Percentiles rank a stretch among this genome's conserved stretches.
Evolutionary conservation across 2,797 vertebrate genomes (phyloP).

Genomic region (Streptopelia turtur): DNA sequence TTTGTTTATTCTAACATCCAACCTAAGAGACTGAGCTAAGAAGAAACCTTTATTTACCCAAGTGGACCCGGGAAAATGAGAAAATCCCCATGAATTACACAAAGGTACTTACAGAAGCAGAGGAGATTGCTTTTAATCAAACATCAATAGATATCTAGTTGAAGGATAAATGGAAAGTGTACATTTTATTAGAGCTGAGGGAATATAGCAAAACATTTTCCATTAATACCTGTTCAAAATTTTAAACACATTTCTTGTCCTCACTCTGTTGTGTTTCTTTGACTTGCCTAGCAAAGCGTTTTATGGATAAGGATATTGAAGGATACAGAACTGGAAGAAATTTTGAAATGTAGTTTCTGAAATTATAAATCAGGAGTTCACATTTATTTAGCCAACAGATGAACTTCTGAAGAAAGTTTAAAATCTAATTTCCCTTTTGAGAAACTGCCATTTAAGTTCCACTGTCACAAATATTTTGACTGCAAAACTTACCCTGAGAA

Average conservation of each 20-base stretch:
- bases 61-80: slow-evolving; percentile 62
- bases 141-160: slow-evolving; percentile 58
- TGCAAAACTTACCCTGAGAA: neutral
- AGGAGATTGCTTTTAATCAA: slow-evolving; percentile 61
- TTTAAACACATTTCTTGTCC: slow-evolving; percentile 34
- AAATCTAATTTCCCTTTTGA: neutral
- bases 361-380: neutral
- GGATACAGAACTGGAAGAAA: neutral
- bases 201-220: slow-evolving; percentile 49
- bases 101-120: slow-evolving; percentile 37
- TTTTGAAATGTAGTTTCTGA: neutral
- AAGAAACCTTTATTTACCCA: slow-evolving; percentile 60
- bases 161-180: slow-evolving; percentile 47
- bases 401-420: neutral
- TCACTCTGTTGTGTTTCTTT: neutral
- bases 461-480: neutral
- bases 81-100: slow-evolving; percentile 56
- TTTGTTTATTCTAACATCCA: slow-evolving; percentile 31
- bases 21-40: slow-evolving; percentile 16
- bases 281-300: neutral
- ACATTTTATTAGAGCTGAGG: slow-evolving; percentile 43
- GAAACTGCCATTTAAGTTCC: neutral
- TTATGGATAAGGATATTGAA: neutral
- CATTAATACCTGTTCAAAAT: slow-evolving; percentile 47
- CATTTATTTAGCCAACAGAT: neutral